Evolutionary conservation across 2,113 vertebrate species (phyloP).

Genomic region (Ceyx melanurus): DNA sequence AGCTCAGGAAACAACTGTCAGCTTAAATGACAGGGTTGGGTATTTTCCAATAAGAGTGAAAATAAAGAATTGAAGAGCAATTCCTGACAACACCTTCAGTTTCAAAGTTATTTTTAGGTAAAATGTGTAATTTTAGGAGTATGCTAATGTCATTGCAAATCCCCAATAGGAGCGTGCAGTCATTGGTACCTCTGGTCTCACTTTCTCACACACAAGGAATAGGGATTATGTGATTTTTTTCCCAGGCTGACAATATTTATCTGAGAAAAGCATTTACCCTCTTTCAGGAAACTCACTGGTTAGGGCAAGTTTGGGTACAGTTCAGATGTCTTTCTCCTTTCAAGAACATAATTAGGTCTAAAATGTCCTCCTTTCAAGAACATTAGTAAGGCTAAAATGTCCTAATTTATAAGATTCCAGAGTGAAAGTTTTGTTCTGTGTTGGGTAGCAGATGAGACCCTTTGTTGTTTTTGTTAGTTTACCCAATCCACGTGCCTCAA

Average conservation of each 20-base stretch:
- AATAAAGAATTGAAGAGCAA: neutral
- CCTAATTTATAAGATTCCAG: neutral
- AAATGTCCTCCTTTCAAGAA: neutral
- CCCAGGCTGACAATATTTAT: neutral
- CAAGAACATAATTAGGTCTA: neutral
- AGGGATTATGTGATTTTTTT: neutral
- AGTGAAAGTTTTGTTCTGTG: neutral
- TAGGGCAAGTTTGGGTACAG: neutral
- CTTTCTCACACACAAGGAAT: neutral
- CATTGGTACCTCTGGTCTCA: neutral
- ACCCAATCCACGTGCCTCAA: neutral
- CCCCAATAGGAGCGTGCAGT: accelerated
- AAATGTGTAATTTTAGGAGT: neutral
- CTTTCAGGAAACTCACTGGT: neutral
- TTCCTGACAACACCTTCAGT: neutral
- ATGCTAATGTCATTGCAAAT: neutral
- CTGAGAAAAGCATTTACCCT: neutral
- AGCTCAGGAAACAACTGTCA: constrained; percentile 20
- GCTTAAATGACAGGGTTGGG: neutral
- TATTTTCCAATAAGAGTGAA: constrained; percentile 7
- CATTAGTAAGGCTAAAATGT: neutral
- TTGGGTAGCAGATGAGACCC: neutral
- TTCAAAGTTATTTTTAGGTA: neutral
- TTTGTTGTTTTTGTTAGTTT: neutral
- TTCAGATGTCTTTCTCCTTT: neutral